Base-by-base conservation (phyloP, 2,888 invertebrate species). In the Nomada fabriciana region DNA sequence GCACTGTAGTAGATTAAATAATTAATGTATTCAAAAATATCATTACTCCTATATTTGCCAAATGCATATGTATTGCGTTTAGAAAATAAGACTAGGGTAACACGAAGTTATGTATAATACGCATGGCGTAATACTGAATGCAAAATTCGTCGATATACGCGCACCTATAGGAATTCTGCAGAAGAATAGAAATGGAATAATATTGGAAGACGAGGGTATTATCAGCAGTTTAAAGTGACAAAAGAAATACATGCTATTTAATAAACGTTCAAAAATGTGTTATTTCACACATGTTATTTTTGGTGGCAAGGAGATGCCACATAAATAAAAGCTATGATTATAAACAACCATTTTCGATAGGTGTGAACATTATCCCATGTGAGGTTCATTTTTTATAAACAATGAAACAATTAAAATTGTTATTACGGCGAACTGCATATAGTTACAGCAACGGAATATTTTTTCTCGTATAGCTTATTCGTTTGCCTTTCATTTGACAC, bases 231-330 rank as follows among this genome's bases (percentile, higher is more conserved):
- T 43, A 23, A 13, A 59, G 59, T 42, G 11, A 50, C 36, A 9
- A 23, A 50, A 50, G 0, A 63, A 23, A 9, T 13, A 20, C 57
- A 0, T 2, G 13, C 43, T 10, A 18, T 25, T 73, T 23, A 10
- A 60, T 53, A 25, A 47, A 7, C 20, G n/a, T 42, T 64, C 42
- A 18, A 69, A 64, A 69, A 47, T 47, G 43, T 61, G 65, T 36
- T 74, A 53, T 55, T 63, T 52, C 52, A 57, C 43, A 59, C 53
- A 63, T 59, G 74, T 70, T 80, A 67, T 75, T 68, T 36, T 52
- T 75, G 20, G 20, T 52, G 64, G 29, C 20, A 75, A 29, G 61
- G 36, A 50, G 53, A 80, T 80, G 55, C 11, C 4, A 29, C 29
- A 29, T 29, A 29, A 29, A 29, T 29, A 4, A 29, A 29, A 29